Base-by-base conservation (phyloP, 2,888 invertebrate species). In the Andrena camellia region DNA sequence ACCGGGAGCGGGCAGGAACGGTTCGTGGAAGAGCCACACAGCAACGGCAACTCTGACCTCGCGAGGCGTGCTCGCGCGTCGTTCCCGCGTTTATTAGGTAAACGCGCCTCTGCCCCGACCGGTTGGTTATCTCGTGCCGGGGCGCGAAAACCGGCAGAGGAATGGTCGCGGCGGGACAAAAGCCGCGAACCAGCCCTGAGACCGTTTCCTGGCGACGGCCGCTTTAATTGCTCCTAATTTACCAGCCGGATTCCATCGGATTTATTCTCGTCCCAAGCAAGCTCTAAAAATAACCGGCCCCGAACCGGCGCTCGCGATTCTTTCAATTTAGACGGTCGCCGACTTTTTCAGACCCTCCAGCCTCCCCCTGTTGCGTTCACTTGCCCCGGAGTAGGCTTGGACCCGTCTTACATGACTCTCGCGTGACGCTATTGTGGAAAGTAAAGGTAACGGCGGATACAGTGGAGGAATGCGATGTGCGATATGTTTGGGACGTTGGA, bases 201-300 rank as follows among this genome's bases (percentile, higher is more conserved):
- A 48, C 66, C 62, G 60, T 75, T 71, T 76, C 54, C 81, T 66
- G 66, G 33, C 2, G 33, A 42, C 59, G 74, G 67, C 88, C 83
- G 89, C 84, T 90, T 91, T 91, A 92, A 92, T 92, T 92, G 92
- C 89, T 91, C 90, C 86, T 92, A 92, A 92, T 92, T 92, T 89
- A 88, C 90, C 88, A 89, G 88, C 85, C 88, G 87, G 88, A 91
- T 91, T 92, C 90, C 90, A 89, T 85, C 81, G 88, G 91, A 91
- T 91, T 92, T 91, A 91, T 90, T 90, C 90, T 89, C 83, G 90
- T 87, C 78, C 62, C 31, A 71, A 42, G 35, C 71, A 81, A 83
- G 78, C 64, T 85, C 89, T 90, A 90, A 92, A 90, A 91, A 92
- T 92, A 92, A 77, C 85, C 70, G 68, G 75, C 67, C 42, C 42